A percentile compares a stretch with the other conserved stretches of the same genome.
phyloP scores from a whole-genome alignment of 2,113 vertebrate species.

The Gymnorhina tibicen region DNA sequence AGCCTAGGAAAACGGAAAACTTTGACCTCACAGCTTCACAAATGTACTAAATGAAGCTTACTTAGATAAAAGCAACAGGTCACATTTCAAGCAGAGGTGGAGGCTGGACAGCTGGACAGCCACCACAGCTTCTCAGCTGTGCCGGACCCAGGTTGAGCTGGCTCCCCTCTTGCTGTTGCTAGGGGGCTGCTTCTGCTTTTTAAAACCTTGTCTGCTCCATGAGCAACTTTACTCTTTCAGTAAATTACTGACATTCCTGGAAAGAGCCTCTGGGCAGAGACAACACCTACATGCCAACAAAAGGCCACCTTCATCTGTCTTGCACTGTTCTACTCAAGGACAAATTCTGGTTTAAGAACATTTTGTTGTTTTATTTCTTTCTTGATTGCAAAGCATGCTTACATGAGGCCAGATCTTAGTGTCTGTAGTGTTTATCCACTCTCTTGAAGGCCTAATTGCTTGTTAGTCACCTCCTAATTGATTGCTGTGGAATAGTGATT shows the following conservation, averaged over 20 bases:
- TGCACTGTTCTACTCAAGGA: neutral
- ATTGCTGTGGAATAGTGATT: neutral
- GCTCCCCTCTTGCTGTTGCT: neutral
- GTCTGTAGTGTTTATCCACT: slow-evolving; percentile 5
- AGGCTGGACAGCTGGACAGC: neutral
- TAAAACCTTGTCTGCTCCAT: neutral
- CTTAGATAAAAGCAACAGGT: neutral
- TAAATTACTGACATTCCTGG: neutral
- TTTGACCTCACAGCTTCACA: neutral
- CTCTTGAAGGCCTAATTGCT: slow-evolving; percentile 13
- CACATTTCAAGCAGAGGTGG: neutral
- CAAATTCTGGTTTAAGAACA: neutral
- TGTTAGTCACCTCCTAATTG: slow-evolving; percentile 33
- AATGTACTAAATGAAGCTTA: neutral
- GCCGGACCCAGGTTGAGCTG: neutral
- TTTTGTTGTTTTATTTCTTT: neutral
- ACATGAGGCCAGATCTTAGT: neutral
- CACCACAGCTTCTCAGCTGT: neutral
- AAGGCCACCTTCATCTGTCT: neutral
- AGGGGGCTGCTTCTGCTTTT: neutral
- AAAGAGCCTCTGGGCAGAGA: neutral
- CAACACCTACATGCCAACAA: neutral
- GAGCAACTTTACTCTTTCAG: neutral
- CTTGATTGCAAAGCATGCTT: neutral
- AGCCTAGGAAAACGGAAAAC: neutral